Conservation (phyloP, 1,140 invertebrate species). For the Sinella curviseta region DNA sequence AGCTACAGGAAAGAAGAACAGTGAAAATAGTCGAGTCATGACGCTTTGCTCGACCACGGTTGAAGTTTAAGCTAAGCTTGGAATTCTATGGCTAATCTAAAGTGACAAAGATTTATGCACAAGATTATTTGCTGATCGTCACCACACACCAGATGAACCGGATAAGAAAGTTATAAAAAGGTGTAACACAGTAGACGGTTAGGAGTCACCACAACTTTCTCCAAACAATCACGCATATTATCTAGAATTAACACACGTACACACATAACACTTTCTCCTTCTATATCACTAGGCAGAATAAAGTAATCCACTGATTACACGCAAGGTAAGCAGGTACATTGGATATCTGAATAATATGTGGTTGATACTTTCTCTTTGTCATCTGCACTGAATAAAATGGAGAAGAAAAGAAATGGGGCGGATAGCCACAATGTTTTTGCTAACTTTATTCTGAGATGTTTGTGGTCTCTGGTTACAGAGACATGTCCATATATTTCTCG, state of each 20-base stretch:
- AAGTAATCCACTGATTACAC: neutral
- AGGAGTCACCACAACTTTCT: neutral
- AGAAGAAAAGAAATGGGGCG: too few relatives aligned
- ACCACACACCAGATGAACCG: neutral
- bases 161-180: neutral
- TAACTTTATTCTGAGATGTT: too few relatives aligned
- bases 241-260: neutral
- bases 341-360: too few relatives aligned
- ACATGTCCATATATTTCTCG: too few relatives aligned
- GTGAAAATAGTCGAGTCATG: neutral
- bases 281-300: neutral
- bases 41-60: too few relatives aligned
- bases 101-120: constrained; percentile 5
- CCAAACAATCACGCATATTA: neutral
- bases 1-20: neutral
- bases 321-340: neutral
- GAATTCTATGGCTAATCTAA: neutral
- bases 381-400: too few relatives aligned
- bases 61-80: neutral
- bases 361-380: too few relatives aligned
- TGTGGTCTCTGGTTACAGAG: too few relatives aligned
- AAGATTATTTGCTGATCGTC: neutral
- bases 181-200: neutral
- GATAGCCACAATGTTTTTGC: too few relatives aligned
- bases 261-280: neutral